These are phyloP conservation scores for Papilio glaucus DNA, from an alignment of 1,140 invertebrate species.

Conservation along the genomic window DNA sequence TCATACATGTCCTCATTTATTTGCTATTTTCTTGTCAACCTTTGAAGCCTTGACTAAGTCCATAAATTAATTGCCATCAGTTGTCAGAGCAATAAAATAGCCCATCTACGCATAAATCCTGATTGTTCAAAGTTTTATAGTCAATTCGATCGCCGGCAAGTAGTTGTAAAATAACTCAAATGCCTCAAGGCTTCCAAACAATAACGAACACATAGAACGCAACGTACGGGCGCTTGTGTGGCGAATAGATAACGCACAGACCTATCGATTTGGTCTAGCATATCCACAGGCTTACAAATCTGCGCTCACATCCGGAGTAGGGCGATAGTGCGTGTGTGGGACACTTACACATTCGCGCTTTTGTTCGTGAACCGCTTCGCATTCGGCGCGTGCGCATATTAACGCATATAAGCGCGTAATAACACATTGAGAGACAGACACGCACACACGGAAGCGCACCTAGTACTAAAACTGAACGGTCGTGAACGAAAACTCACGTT, in stretches of 20 bases:
- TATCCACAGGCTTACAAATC: slow-evolving; percentile 76
- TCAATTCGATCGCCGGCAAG: slow-evolving; percentile 61
- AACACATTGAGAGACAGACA: slow-evolving; percentile 32
- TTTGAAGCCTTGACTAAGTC: slow-evolving; percentile 59
- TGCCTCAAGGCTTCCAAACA: slow-evolving; percentile 75
- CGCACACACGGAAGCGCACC: slow-evolving; percentile 43
- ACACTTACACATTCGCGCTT: slow-evolving; percentile 54
- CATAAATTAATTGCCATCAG: slow-evolving; percentile 64
- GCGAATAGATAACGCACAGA: slow-evolving; percentile 67
- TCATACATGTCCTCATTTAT: background rate
- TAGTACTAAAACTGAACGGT: slow-evolving; percentile 58
- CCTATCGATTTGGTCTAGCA: slow-evolving; percentile 78
- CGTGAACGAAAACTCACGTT: slow-evolving; percentile 73
- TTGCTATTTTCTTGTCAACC: slow-evolving; percentile 37
- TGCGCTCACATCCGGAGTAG: slow-evolving; percentile 79
- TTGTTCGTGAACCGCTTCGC: slow-evolving; percentile 60
- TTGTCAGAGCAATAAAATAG: slow-evolving; percentile 57
- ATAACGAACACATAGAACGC: slow-evolving; percentile 61
- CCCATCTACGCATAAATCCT: slow-evolving; percentile 61
- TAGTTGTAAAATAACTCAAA: slow-evolving; percentile 73
- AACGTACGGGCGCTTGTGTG: slow-evolving; percentile 55
- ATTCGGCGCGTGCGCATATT: slow-evolving; percentile 51
- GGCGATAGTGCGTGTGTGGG: slow-evolving; percentile 57
- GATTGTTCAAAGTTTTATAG: slow-evolving; percentile 71
- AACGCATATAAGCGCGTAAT: too few species aligned